phyloP scores from a whole-genome alignment of 2,113 vertebrate species.

The Tychaedon coryphoeus region DNA sequence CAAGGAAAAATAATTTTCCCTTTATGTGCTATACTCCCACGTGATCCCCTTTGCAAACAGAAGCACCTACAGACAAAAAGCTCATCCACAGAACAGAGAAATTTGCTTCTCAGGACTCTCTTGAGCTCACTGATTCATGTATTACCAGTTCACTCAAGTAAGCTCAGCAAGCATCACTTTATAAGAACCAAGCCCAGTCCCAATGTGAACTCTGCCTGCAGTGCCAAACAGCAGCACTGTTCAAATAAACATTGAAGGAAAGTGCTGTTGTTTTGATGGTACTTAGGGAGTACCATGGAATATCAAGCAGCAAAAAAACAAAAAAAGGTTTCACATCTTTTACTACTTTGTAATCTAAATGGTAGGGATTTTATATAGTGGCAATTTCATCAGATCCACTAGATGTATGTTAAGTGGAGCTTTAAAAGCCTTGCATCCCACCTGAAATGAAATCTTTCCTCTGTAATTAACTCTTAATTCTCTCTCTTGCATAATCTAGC shows the following conservation, averaged over 20 bases:
- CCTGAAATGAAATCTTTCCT: not conserved
- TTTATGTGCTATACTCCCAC: not conserved
- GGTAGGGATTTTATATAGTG: not conserved
- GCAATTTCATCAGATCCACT: not conserved
- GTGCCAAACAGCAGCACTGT: not conserved
- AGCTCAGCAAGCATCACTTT: not conserved
- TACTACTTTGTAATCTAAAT: not conserved
- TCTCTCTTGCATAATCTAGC: not conserved
- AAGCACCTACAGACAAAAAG: not conserved
- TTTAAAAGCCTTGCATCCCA: not conserved
- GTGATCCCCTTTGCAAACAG: not conserved
- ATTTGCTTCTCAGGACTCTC: not conserved
- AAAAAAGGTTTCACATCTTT: not conserved
- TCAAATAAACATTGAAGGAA: not conserved
- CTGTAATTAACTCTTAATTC: not conserved
- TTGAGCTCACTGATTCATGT: not conserved
- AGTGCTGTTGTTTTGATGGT: not conserved
- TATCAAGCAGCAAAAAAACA: not conserved
- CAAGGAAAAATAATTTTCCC: not conserved
- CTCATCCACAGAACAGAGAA: not conserved
- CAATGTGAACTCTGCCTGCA: not conserved
- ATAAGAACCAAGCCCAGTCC: not conserved
- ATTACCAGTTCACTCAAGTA: not conserved
- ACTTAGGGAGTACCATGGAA: not conserved
- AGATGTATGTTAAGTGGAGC: not conserved